Evolutionary conservation across 2,888 invertebrate genomes (phyloP).

Genomic region (Watsonalla binaria): DNA sequence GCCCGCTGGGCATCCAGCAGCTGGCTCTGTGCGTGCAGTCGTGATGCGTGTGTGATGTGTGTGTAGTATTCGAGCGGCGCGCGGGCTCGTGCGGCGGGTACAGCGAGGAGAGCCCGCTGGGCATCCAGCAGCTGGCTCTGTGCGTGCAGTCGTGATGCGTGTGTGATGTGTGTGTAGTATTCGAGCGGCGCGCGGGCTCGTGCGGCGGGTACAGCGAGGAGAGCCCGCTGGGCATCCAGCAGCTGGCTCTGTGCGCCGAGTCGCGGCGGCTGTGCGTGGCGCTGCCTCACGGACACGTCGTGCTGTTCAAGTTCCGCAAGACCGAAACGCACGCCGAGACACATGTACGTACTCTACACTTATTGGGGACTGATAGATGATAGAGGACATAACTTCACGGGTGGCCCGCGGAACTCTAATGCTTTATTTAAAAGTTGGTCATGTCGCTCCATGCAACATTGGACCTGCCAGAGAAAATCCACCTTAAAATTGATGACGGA

Average conservation of each 20-base stretch:
- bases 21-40: conserved; percentile 89
- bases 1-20: conserved; percentile 93
- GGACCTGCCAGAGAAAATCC: no score
- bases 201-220: conserved; percentile 75
- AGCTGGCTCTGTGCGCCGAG: conserved; percentile 95
- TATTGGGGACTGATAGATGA: no score
- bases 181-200: conserved; percentile 46
- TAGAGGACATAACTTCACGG: no score
- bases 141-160: not conserved
- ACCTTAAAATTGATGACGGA: no score
- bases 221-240: conserved; percentile 93
- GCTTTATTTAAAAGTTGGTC: no score
- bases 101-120: conserved; percentile 91
- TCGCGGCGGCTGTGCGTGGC: conserved; percentile 91
- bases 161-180: conserved; percentile 38
- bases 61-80: conserved; percentile 61
- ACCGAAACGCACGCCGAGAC: conserved; percentile 91
- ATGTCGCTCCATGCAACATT: no score
- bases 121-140: conserved; percentile 92
- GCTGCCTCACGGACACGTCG: conserved; percentile 94
- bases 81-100: conserved; percentile 8
- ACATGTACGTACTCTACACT: conserved; percentile 83
- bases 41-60: conserved; percentile 82
- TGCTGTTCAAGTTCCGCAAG: conserved; percentile 97
- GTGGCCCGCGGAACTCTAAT: no score